Evolutionary conservation across 2,113 vertebrate genomes (phyloP), one percentile per base, ranked within the genome.

Genomic region (Rhinopithecus roxellana): DNA sequence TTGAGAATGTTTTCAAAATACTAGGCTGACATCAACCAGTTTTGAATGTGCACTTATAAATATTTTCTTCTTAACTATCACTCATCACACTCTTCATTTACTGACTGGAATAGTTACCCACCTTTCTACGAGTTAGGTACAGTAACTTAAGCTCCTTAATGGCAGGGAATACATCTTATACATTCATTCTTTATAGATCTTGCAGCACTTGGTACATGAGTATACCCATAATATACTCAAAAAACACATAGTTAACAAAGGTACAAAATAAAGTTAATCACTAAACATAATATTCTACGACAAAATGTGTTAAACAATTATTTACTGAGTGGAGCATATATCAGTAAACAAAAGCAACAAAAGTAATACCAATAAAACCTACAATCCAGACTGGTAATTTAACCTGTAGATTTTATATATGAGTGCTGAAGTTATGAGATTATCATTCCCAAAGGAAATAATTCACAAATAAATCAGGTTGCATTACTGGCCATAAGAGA

Each of bases 401-500:
- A 93, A 94, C 69, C 35, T 83, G 25, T 23, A 89, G 57, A 87
- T 75, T 92, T 79, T 91, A 92, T 61, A 96, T 78, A 32, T 20
- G 20, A 88, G 14, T 48, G 80, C 50, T 82, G 11, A 95, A 89
- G 11, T 57, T 38, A 92, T 77, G 11, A 84, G 11, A 90, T 75
- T 75, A 90, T 94, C 92, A 94, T 69, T 93, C 8, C 23, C n/a
- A 94, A 92, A 92, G 20, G 38, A 95, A 95, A 93, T 95, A 86
- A 96, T 69, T 48, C 57, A 81, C 25, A 69, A 59, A 89, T 90
- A 95, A 92, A 96, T n/a, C 50, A 72, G n/a, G 52, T 90, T 84
- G 6, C 80, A 88, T 85, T 88, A 96, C 75, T 64, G 16, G 45
- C n/a, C 50, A 35, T 35, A 82, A 72, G 35, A 77, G 52, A 89